Evolutionary conservation across 2,113 vertebrate species (phyloP), one percentile per base, ranked within the genome.

Genomic region (Carassius gibelio): DNA sequence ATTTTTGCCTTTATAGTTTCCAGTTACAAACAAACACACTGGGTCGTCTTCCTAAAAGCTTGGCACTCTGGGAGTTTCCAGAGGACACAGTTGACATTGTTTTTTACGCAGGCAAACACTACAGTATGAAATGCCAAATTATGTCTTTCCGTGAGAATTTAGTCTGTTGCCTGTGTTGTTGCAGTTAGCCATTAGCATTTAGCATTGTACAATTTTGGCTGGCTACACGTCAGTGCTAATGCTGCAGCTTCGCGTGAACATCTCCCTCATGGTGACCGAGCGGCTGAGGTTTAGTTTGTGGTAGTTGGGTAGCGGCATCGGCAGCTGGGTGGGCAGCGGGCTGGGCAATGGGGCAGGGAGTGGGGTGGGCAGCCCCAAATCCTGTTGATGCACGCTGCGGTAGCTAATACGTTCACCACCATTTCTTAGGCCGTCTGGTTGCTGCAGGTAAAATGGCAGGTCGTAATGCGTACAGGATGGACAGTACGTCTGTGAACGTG

Each of bases 201-300:
- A 69, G 34, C 68, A 71, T 59, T 21, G 3, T 61, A n/a, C 8
- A 5, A 30, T 55, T 14, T 4, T 34, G 50, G 57, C 21, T 80
- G 81, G 87, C 89, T 91, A 99, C 85, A 99, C 98, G 2, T 99
- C 98, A 0, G 98, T 99, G 95, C 98, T 99, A 92, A 99, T 96
- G 91, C 98, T 99, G 81, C 96, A 96, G 95, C 98, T 99, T 83
- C 97, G 96, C 21, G 96, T 94, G 90, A 98, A 98, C 87, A 97
- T 97, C 79, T 98, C 97, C 15, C 97, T 95, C 98, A 99, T 97
- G 94, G 97, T 97, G 2, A 97, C 94, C 0, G 98, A 96, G 36
- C 98, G 96, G 90, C 94, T 95, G 66, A 98, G 96, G 90, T 97
- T 96, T 71, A 98, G 96, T 0, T 96, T 96, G 88, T 97, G 96